A percentile compares a stretch with the other conserved stretches of the same genome.
phyloP scores from a whole-genome alignment of 2,888 invertebrate species.

The Dasysyrphus tricinctus region DNA sequence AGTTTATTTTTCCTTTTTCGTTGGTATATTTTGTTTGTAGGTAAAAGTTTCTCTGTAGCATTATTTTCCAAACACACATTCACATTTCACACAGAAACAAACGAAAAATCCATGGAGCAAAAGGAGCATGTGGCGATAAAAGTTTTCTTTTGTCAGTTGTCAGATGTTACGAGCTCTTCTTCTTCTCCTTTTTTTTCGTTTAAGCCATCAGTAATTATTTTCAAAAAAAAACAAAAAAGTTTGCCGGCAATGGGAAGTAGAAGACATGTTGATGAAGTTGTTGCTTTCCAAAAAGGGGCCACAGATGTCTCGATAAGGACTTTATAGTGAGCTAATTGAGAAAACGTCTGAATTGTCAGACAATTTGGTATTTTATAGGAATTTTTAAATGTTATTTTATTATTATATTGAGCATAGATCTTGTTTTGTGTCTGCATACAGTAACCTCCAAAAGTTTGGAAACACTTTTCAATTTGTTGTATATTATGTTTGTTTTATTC shows the following conservation, averaged over 20 bases:
- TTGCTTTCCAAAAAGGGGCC: slow-evolving; percentile 20
- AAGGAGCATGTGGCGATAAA: slow-evolving; percentile 60
- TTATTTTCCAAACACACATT: slow-evolving; percentile 22
- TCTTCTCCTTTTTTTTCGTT: slow-evolving; percentile 5
- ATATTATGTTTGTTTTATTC: too few relatives aligned
- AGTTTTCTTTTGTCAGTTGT: slow-evolving; percentile 66
- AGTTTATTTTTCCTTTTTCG: slow-evolving; percentile 37
- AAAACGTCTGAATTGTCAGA: slow-evolving; percentile 18
- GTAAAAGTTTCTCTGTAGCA: slow-evolving; percentile 54
- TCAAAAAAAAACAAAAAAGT: slow-evolving; percentile 36
- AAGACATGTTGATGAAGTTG: slow-evolving; percentile 60
- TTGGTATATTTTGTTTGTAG: slow-evolving; percentile 35
- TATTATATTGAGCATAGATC: neutral
- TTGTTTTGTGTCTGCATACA: too few relatives aligned
- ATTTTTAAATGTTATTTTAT: neutral
- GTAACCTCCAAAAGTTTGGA: too few relatives aligned
- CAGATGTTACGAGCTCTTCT: slow-evolving; percentile 58
- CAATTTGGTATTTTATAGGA: neutral
- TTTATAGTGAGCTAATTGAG: slow-evolving; percentile 42
- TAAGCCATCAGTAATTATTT: slow-evolving; percentile 62
- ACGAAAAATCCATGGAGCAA: slow-evolving; percentile 15
- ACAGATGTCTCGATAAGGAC: slow-evolving; percentile 48
- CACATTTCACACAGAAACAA: slow-evolving; percentile 4
- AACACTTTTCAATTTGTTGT: too few relatives aligned
- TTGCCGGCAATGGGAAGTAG: slow-evolving; percentile 5